Evolutionary conservation across 2,888 invertebrate species (phyloP).

Genomic region (Epinotia bilunana): DNA sequence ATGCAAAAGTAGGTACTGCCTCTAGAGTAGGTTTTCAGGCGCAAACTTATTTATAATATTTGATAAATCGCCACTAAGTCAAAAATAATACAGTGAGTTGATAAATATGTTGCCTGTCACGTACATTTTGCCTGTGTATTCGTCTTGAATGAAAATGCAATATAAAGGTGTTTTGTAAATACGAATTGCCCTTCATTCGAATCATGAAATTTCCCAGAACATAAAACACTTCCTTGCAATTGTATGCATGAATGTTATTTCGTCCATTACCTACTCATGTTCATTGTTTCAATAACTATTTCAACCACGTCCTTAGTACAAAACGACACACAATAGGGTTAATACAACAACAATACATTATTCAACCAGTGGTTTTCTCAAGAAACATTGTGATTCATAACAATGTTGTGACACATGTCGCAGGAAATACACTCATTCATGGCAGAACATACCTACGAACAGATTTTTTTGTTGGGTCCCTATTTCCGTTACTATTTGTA

Average conservation of each 20-base stretch:
- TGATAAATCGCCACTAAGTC: no score
- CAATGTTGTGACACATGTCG: conserved; percentile 13
- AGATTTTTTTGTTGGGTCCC: no score
- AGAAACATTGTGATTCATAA: conserved; percentile 36
- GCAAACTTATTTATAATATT: no score
- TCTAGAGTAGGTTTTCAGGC: no score
- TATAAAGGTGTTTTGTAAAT: not conserved
- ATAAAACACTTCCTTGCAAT: conserved; percentile 4
- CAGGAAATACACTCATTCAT: conserved; percentile 25
- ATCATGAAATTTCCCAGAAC: not conserved
- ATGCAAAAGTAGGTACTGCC: no score
- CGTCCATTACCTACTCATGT: not conserved
- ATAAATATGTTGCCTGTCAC: not conserved
- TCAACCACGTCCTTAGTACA: conserved; percentile 18
- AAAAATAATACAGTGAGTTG: no score
- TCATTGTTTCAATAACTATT: conserved; percentile 6
- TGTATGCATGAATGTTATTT: not conserved
- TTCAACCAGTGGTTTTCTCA: conserved; percentile 34
- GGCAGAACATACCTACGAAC: not conserved
- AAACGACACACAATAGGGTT: conserved; percentile 21
- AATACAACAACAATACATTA: conserved; percentile 30
- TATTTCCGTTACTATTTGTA: no score
- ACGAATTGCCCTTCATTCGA: not conserved
- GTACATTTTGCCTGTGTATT: not conserved
- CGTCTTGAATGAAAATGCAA: not conserved